A percentile compares a stretch with the other conserved stretches of the same genome.
Conservation (phyloP, 2,888 invertebrate genomes). For the Coecobrya sp. region DNA sequence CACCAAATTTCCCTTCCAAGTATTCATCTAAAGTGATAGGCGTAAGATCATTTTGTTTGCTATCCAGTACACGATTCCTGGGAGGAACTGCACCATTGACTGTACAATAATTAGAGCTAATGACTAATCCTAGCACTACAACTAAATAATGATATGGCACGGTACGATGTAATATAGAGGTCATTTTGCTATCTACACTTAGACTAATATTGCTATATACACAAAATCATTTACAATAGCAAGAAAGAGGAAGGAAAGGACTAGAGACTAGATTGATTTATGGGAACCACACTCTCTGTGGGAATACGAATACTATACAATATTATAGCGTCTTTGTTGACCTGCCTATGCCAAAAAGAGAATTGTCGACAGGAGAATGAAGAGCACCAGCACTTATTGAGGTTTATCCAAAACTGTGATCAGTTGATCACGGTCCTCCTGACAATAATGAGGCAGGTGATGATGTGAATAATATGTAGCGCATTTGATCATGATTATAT, state of each 20-base stretch:
- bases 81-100: conserved; percentile 70
- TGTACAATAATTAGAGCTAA: conserved; percentile 21
- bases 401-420: conserved; percentile 44
- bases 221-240: conserved; percentile 23
- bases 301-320: too few relatives aligned
- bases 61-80: conserved; percentile 17
- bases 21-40: conserved; percentile 80
- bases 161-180: background rate
- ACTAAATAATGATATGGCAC: conserved; percentile 64
- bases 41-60: conserved; percentile 33
- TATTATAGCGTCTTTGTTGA: background rate
- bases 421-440: conserved; percentile 33
- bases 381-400: conserved; percentile 2
- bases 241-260: background rate
- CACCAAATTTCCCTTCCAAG: conserved; percentile 45
- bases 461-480: background rate
- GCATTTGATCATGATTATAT: conserved; percentile 18
- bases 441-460: background rate
- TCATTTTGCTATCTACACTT: conserved; percentile 40
- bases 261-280: conserved; percentile 38
- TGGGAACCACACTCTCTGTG: background rate
- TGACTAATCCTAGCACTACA: conserved; percentile 45
- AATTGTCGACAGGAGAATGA: conserved; percentile 7
- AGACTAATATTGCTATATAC: background rate
- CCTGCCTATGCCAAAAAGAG: conserved; percentile 21